Evolutionary conservation across 1,140 invertebrate genomes (phyloP), one percentile per base, ranked within the genome.

Genomic region (Nephotettix cincticeps): DNA sequence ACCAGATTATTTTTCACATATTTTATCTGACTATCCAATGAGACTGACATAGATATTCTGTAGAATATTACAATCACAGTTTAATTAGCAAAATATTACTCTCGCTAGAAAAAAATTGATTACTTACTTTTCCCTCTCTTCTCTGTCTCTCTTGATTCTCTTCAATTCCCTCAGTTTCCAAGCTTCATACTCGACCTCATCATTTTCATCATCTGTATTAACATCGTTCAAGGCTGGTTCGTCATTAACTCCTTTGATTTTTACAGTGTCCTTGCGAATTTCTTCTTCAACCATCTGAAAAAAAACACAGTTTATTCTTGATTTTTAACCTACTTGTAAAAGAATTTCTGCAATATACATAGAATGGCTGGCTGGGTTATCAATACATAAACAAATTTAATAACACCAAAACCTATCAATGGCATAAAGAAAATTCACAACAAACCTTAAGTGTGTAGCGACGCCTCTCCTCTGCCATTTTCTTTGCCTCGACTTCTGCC

Each of bases 131-230:
- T 99, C 97, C 76, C 93, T 84, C 83, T 98, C 95, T 77, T 99
- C 97, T 74, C 96, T 89, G 80, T 99, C 96, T 19, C 96, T 84
- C 81, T 99, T 99, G 32, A 99, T 91, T 45, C 98, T 83, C 80
- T 97, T 98, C 76, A 99, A 85, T 84, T 99, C 98, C 28, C 98
- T 84, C 4, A 98, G 77, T 83, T 99, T 99, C 98, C 98, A 99
- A 0, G 92, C 88, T 82, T 99, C 98, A 79, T 99, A 99, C 77
- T 97, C 96, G 4, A 97, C 88, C 81, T 99, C 98, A 78, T 98
- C 96, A 81, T 98, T 97, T 79, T 99, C 98, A 82, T 99, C 98
- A 79, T 98, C 98, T 0, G 97, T 99, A 78, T 92, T 91, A 0
- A 99, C 90, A 78, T 95, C 93, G 75, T 93, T 89, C n/a, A 97